Percentiles rank a stretch among this genome's conserved stretches.
phyloP scores from a whole-genome alignment of 2,888 invertebrate genomes.

The Meiosimyza platycephala region DNA sequence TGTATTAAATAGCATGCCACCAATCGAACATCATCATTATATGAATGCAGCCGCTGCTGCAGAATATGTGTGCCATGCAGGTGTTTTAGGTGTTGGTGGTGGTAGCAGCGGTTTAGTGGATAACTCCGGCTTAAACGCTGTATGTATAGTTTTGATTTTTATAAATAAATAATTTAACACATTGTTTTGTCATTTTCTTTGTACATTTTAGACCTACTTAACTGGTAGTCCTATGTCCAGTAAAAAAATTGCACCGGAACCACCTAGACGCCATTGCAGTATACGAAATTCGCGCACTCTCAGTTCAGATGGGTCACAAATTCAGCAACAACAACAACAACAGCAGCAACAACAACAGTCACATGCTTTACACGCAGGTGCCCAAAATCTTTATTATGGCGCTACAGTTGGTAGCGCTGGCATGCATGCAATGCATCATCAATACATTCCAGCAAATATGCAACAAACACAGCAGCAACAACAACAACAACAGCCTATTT shows the following conservation, averaged over 20 bases:
- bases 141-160: constrained; percentile 40
- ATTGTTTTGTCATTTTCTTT: neutral
- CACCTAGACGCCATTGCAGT: constrained; percentile 79
- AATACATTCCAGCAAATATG: constrained; percentile 54
- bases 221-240: constrained; percentile 79
- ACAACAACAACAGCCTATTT: constrained; percentile 62
- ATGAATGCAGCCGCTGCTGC: constrained; percentile 66
- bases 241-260: constrained; percentile 84
- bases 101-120: constrained; percentile 45
- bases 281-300: constrained; percentile 63
- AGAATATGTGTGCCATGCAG: constrained; percentile 60
- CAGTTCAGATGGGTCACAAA: constrained; percentile 48
- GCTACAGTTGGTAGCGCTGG: constrained; percentile 16
- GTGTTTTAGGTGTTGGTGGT: constrained; percentile 49
- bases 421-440: constrained; percentile 37
- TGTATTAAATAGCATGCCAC: constrained; percentile 64
- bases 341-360: constrained; percentile 43
- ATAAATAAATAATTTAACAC: neutral
- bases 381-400: constrained; percentile 52
- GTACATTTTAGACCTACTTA: constrained; percentile 68
- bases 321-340: constrained; percentile 46
- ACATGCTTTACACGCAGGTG: constrained; percentile 40
- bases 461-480: constrained; percentile 52
- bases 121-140: constrained; percentile 53
- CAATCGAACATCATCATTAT: constrained; percentile 64